Conservation (phyloP, 1,140 invertebrate species). For the Asobara japonica region DNA sequence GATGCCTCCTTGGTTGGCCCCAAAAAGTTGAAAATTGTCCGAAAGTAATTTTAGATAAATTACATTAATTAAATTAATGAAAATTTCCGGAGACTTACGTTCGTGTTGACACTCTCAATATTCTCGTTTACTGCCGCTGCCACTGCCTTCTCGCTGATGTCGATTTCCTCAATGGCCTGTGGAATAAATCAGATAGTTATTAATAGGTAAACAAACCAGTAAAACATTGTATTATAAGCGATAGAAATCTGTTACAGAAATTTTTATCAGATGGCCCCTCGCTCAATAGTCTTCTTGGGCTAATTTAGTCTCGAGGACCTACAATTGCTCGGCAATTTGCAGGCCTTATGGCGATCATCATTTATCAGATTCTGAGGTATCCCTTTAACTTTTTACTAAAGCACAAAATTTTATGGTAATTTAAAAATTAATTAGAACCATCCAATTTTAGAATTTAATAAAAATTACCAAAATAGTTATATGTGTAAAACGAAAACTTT, state of each 20-base stretch:
- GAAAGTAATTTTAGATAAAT: too few relatives aligned
- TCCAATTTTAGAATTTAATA: neutral
- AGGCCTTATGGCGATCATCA: conserved; percentile 61
- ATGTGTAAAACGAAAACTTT: too few relatives aligned
- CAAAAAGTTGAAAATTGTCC: too few relatives aligned
- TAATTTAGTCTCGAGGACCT: conserved; percentile 50
- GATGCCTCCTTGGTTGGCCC: too few relatives aligned
- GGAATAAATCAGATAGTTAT: conserved; percentile 29
- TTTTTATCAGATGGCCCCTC: conserved; percentile 63
- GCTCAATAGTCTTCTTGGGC: conserved; percentile 54
- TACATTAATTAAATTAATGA: too few relatives aligned
- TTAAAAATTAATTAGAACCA: neutral
- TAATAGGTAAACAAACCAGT: neutral
- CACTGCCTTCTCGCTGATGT: conserved; percentile 62
- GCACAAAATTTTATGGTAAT: neutral
- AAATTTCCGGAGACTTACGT: conserved; percentile 51
- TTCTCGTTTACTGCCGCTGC: conserved; percentile 61
- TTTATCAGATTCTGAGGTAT: neutral
- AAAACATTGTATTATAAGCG: neutral
- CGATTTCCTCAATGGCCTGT: conserved; percentile 62
- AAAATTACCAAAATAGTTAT: too few relatives aligned
- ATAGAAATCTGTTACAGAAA: neutral
- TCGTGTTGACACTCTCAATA: conserved; percentile 59
- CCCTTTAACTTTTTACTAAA: neutral
- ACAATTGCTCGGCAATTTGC: conserved; percentile 42